These are phyloP conservation scores for Brachystomella parvula DNA, from an alignment of 1,140 invertebrate genomes.

Conservation along the genomic window DNA sequence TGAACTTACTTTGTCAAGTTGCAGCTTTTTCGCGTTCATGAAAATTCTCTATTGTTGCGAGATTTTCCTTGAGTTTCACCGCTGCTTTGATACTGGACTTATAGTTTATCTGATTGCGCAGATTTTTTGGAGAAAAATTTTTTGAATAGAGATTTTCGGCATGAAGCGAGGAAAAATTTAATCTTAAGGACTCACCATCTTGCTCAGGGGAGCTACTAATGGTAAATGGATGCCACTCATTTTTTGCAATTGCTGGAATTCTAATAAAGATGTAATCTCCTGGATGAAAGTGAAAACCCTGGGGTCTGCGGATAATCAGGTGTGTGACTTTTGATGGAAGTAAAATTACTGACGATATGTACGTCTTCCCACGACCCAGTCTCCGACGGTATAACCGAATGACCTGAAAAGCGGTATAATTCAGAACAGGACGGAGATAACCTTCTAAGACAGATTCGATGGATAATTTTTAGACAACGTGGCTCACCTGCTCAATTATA, in stretches of 20 bases:
- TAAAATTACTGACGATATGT: conserved; percentile 73
- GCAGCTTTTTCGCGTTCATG: no score
- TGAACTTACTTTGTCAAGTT: no score
- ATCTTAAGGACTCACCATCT: conserved; percentile 64
- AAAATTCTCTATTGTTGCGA: no score
- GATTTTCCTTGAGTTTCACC: no score
- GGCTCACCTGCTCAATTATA: conserved; percentile 60
- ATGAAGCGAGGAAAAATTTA: no score
- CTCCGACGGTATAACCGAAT: conserved; percentile 34
- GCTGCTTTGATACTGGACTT: no score
- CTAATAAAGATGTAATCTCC: conserved; percentile 93
- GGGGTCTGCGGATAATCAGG: conserved; percentile 74
- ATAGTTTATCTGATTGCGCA: no score
- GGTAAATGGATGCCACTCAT: conserved; percentile 96
- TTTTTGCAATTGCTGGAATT: conserved; percentile 80
- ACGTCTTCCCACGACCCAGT: conserved; percentile 60
- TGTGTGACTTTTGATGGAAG: conserved; percentile 75
- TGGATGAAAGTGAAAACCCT: conserved; percentile 77
- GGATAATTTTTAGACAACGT: not conserved
- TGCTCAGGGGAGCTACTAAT: conserved; percentile 92
- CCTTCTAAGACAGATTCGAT: no score
- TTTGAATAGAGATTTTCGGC: no score
- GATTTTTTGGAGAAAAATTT: no score
- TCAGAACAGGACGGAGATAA: no score
- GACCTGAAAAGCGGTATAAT: no score